Conservation (phyloP, 2,888 invertebrate genomes). For the Andrena fulva region DNA sequence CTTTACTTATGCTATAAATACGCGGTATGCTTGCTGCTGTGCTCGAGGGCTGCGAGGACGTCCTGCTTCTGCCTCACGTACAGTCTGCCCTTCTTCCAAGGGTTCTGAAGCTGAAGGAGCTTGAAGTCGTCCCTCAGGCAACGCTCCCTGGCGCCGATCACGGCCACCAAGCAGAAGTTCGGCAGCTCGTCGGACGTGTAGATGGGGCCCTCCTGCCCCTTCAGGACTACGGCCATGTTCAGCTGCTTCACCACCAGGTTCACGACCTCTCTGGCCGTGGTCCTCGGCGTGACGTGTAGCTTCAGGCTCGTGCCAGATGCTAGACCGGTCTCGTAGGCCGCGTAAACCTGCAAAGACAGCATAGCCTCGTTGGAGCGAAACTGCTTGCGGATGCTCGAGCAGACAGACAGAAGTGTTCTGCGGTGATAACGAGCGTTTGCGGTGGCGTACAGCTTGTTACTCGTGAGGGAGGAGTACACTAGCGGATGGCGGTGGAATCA, state of each 20-base stretch:
- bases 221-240: conserved; percentile 95
- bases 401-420: conserved; percentile 17
- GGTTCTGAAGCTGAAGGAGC: conserved; percentile 96
- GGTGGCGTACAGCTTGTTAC: conserved; percentile 47
- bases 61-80: conserved; percentile 97
- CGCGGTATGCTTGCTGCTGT: conserved; percentile 93
- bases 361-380: background rate
- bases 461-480: conserved; percentile 14
- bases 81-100: conserved; percentile 97
- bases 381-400: too few species aligned
- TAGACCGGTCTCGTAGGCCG: conserved; percentile 97
- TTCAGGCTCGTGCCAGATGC: conserved; percentile 97
- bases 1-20: conserved; percentile 82
- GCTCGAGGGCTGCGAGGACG: conserved; percentile 94
- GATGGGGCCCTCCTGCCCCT: conserved; percentile 94
- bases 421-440: conserved; percentile 39
- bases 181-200: conserved; percentile 93
- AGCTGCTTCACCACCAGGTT: conserved; percentile 98
- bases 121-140: conserved; percentile 97
- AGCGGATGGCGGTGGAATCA: background rate
- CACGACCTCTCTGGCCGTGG: conserved; percentile 97
- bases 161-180: conserved; percentile 97
- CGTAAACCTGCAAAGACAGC: conserved; percentile 91
- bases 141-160: conserved; percentile 97
- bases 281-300: conserved; percentile 96